phyloP scores from a whole-genome alignment of 1,140 invertebrate species.

The Nylanderia fulva region DNA sequence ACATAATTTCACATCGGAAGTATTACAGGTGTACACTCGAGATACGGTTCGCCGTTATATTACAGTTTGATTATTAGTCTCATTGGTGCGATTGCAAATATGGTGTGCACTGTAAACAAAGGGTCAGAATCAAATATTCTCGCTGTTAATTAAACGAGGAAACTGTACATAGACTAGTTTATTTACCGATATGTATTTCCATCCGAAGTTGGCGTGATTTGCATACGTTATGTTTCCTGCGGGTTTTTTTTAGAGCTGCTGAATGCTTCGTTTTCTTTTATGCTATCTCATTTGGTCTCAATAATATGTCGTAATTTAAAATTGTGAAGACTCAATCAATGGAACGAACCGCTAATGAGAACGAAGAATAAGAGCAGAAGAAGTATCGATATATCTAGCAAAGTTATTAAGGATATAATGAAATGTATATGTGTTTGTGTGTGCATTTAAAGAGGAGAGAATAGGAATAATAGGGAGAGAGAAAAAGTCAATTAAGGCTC shows the following conservation, averaged over 20 bases:
- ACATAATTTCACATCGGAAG: constrained; percentile 29
- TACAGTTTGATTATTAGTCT: constrained; percentile 54
- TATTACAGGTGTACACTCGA: constrained; percentile 19
- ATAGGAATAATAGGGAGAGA: constrained; percentile 49
- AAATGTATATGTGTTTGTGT: too few relatives aligned
- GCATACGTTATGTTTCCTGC: constrained; percentile 32
- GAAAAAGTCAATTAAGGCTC: constrained; percentile 55
- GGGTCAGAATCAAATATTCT: constrained; percentile 61
- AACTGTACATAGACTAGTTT: constrained; percentile 30
- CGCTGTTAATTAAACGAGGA: constrained; percentile 58
- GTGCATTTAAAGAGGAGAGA: constrained; percentile 35
- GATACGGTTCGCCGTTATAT: constrained; percentile 41
- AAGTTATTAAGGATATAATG: constrained; percentile 64
- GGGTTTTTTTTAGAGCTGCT: constrained; percentile 5
- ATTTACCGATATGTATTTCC: constrained; percentile 28
- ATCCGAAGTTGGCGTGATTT: constrained; percentile 6
- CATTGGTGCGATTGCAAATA: constrained; percentile 56
- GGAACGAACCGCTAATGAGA: constrained; percentile 68
- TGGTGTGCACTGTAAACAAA: constrained; percentile 50
- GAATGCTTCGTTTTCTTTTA: neutral
- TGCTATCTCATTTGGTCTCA: neutral
- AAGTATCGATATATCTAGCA: constrained; percentile 58
- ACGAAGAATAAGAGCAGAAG: constrained; percentile 30
- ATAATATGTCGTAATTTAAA: constrained; percentile 13
- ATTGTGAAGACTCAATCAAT: constrained; percentile 20